A percentile compares a stretch with the other conserved stretches of the same genome.
Evolutionary conservation across 2,888 invertebrate species (phyloP).

Genomic region (Cyrtodaria siliqua): DNA sequence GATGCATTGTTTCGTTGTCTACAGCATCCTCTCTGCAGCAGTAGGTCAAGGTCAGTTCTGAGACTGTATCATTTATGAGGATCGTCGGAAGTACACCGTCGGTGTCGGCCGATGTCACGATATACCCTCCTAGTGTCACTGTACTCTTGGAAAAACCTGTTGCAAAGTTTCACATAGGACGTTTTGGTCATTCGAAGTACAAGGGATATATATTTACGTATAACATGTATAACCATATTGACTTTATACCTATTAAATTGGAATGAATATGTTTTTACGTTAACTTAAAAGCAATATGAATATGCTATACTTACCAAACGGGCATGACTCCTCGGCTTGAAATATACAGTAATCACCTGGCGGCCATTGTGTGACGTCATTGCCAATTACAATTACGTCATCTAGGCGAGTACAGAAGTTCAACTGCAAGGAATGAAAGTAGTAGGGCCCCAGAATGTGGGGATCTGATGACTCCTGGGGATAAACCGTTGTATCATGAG

Average conservation of each 20-base stretch:
- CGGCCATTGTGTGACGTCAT: constrained; percentile 30
- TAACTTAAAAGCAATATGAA: no score
- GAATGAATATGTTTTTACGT: no score
- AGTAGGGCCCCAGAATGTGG: constrained; percentile 61
- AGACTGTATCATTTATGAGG: neutral
- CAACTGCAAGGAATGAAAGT: constrained; percentile 41
- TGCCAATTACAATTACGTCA: no score
- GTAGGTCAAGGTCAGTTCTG: constrained; percentile 25
- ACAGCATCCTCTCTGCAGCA: constrained; percentile 51
- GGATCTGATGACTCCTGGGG: constrained; percentile 34
- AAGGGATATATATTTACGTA: no score
- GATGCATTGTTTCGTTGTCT: neutral
- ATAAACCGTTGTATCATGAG: neutral
- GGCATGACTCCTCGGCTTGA: constrained; percentile 37
- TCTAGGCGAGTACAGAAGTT: constrained; percentile 57
- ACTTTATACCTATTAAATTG: no score
- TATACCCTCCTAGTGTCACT: constrained; percentile 40
- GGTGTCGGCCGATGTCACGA: constrained; percentile 12
- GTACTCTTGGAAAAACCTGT: constrained; percentile 45
- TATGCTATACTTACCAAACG: constrained; percentile 43
- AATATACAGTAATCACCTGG: constrained; percentile 58
- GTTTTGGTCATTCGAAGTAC: no score
- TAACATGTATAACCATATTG: no score
- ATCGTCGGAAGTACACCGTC: constrained; percentile 44
- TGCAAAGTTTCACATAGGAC: neutral